Evolutionary conservation across 2,113 vertebrate genomes (phyloP), one percentile per base, ranked within the genome.

Genomic region (Amphilophus citrinellus): DNA sequence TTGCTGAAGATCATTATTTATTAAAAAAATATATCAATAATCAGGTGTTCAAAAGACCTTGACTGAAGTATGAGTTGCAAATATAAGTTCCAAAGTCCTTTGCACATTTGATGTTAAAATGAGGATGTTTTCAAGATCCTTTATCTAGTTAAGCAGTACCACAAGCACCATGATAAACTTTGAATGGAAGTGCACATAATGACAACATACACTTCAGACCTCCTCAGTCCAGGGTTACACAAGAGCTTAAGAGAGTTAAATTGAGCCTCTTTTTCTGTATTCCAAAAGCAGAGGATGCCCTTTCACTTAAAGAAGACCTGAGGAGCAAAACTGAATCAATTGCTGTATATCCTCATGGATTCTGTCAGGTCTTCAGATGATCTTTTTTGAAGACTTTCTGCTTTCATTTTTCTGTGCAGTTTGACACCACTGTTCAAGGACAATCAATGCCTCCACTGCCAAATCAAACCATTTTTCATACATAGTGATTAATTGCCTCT

Each of bases 401-500:
- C 32, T 63, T 63, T 32, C 32, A 63, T n/a, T 37, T 63, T 39
- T 63, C 6, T 37, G 32, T n/a, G 32, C 32, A 81, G 53, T 66
- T 83, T 66, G 60, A 14, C 79, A 14, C 8, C 22, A 60, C 65
- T 84, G 84, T 79, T 61, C 83, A 65, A 50, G 75, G 75, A 88
- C 90, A 94, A 91, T 87, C 84, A 87, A 89, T 90, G 87, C 57
- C 30, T 50, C 20, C 47, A 57, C 32, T 27, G 62, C 61, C 76
- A 82, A 84, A 82, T 88, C 27, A 42, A 77, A 90, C 93, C 66
- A 87, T 93, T 91, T 86, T 86, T 58, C 66, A 61, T 86, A 59
- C 27, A 73, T 61, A 50, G 22, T 62, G 59, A 81, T 89, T 71
- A 65, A 63, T 84, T 1, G 22, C 18, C 30, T 62, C 11, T 60